These are phyloP conservation scores for Heterotis niloticus DNA, from an alignment of 2,113 vertebrate genomes.

Conservation along the genomic window DNA sequence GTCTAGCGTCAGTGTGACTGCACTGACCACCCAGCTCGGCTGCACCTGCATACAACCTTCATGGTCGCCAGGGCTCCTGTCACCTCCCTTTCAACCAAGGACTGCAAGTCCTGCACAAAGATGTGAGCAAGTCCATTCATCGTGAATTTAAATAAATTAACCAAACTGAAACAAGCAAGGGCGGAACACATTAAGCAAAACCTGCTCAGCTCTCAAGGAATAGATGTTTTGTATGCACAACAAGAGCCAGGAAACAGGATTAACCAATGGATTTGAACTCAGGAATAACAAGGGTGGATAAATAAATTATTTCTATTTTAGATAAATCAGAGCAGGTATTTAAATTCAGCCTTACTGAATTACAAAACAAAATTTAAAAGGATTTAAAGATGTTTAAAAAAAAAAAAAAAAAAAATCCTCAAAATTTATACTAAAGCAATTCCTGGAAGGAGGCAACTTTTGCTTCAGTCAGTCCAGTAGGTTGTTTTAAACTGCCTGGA, in stretches of 20 bases:
- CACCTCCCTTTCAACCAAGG: no score
- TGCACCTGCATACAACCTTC: no score
- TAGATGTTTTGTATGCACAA: neutral
- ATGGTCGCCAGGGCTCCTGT: no score
- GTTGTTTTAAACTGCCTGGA: neutral
- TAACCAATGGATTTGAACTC: neutral
- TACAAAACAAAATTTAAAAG: neutral
- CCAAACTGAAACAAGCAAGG: neutral
- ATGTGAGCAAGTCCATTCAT: neutral
- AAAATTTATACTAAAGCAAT: neutral
- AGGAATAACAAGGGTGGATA: no score
- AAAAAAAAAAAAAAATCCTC: slow-evolving; percentile 4
- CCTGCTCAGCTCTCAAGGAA: neutral
- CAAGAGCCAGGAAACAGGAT: neutral
- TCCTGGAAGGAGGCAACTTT: neutral
- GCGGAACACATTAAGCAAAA: neutral
- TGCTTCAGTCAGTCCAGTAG: neutral
- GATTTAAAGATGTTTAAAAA: neutral
- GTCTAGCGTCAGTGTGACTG: no score
- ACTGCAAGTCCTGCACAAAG: neutral
- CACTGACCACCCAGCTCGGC: no score
- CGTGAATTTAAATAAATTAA: neutral
- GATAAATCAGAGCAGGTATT: neutral
- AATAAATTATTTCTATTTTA: neutral
- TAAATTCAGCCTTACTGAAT: neutral